These are phyloP conservation scores for Coregonus clupeaformis DNA, from an alignment of 2,113 vertebrate species.

Conservation along the genomic window DNA sequence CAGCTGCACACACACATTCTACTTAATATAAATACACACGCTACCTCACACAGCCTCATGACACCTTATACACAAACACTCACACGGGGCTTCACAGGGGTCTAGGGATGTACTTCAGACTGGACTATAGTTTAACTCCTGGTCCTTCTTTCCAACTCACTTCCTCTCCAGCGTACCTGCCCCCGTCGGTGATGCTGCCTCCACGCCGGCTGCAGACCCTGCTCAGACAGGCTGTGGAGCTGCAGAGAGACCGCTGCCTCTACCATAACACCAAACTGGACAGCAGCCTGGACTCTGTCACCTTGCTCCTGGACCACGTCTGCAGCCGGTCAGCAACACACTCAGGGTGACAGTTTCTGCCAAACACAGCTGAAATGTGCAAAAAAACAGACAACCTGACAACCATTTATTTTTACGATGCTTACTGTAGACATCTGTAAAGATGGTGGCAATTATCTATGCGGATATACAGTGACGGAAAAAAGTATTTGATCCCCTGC, in stretches of 20 bases:
- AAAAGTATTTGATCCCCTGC: too few relatives aligned
- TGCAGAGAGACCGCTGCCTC: slow-evolving; percentile 97
- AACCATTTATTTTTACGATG: too few relatives aligned
- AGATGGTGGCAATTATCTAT: too few relatives aligned
- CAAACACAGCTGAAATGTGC: neutral
- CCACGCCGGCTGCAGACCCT: slow-evolving; percentile 95
- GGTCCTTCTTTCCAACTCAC: neutral
- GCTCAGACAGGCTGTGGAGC: slow-evolving; percentile 93
- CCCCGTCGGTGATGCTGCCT: slow-evolving; percentile 97
- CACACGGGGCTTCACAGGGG: too few relatives aligned
- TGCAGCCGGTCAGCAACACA: slow-evolving; percentile 87
- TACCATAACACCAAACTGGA: slow-evolving; percentile 99
- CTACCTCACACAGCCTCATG: neutral
- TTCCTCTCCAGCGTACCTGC: slow-evolving; percentile 85
- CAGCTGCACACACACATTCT: neutral
- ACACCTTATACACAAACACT: too few relatives aligned
- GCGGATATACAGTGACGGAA: too few relatives aligned
- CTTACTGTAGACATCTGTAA: too few relatives aligned
- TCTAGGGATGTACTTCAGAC: too few relatives aligned
- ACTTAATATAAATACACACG: neutral
- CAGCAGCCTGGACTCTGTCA: slow-evolving; percentile 91
- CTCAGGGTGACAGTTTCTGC: neutral
- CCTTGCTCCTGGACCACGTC: slow-evolving; percentile 94
- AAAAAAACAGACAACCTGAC: too few relatives aligned
- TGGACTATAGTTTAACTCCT: neutral